Percentiles rank a stretch among this genome's conserved stretches.
phyloP scores from a whole-genome alignment of 2,113 vertebrate genomes.

The Cyprinodon tularosa region DNA sequence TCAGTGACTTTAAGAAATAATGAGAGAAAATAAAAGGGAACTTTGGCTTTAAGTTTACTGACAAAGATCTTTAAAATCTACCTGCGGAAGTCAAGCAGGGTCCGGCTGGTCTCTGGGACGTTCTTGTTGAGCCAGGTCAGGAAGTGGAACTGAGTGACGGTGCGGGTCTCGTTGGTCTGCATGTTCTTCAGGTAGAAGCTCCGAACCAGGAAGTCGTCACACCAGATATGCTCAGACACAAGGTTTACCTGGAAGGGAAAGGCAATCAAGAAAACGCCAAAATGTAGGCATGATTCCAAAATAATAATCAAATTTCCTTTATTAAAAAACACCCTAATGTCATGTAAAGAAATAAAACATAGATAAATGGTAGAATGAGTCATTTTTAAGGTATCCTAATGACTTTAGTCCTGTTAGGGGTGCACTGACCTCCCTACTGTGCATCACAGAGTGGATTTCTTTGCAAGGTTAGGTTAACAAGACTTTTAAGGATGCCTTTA shows the following conservation, averaged over 20 bases:
- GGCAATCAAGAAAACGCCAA: neutral
- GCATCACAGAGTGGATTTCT: neutral
- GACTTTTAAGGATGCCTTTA: neutral
- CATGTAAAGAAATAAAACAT: neutral
- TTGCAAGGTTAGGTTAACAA: neutral
- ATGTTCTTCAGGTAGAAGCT: constrained; percentile 99
- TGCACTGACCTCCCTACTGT: neutral
- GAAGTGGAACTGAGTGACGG: constrained; percentile 98
- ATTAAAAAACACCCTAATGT: neutral
- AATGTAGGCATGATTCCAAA: neutral
- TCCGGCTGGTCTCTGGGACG: constrained; percentile 88
- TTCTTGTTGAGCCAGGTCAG: constrained; percentile 93
- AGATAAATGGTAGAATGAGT: too few relatives aligned
- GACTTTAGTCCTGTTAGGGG: neutral
- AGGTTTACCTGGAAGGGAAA: constrained; percentile 87
- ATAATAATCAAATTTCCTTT: neutral
- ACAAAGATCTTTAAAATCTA: constrained; percentile 59
- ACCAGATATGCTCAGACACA: constrained; percentile 98
- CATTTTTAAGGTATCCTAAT: neutral
- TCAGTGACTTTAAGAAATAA: neutral
- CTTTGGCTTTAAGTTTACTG: neutral
- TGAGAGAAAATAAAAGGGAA: neutral
- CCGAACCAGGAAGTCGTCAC: constrained; percentile 96
- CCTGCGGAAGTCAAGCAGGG: constrained; percentile 98
- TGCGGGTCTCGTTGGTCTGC: constrained; percentile 92